A percentile compares a stretch with the other conserved stretches of the same genome.
These are phyloP conservation scores for Allophyes oxyacanthae DNA, from an alignment of 2,888 invertebrate species.

Conservation along the genomic window DNA sequence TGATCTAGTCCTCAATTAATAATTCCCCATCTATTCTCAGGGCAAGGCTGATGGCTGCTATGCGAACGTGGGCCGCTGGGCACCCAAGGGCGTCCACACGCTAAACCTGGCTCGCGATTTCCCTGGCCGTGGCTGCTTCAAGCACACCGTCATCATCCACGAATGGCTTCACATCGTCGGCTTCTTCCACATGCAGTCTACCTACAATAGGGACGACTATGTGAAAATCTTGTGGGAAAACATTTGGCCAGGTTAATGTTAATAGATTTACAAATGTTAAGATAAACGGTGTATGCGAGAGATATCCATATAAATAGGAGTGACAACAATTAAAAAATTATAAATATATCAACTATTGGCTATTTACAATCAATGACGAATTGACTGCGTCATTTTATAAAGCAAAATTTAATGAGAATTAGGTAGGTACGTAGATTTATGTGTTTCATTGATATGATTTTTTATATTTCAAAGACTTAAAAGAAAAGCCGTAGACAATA, in stretches of 20 bases:
- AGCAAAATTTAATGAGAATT: background rate
- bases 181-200: slow-evolving; percentile 75
- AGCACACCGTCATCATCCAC: slow-evolving; percentile 90
- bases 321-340: background rate
- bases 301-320: too few species aligned
- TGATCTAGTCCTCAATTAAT: background rate
- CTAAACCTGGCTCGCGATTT: slow-evolving; percentile 83
- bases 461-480: slow-evolving; percentile 25
- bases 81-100: slow-evolving; percentile 68
- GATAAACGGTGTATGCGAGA: too few species aligned
- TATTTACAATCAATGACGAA: background rate
- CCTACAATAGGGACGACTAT: slow-evolving; percentile 69
- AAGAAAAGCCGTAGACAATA: slow-evolving; percentile 45
- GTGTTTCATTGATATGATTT: slow-evolving; percentile 6
- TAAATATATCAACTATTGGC: background rate
- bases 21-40: slow-evolving; percentile 45
- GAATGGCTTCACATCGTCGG: slow-evolving; percentile 88
- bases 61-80: slow-evolving; percentile 69
- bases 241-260: slow-evolving; percentile 83
- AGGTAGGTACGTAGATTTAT: background rate
- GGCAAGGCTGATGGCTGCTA: slow-evolving; percentile 66
- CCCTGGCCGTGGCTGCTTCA: slow-evolving; percentile 84
- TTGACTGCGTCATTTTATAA: background rate
- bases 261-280: too few species aligned
- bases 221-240: slow-evolving; percentile 92